These are phyloP conservation scores for Strix uralensis DNA, from an alignment of 2,113 vertebrate genomes.

Conservation along the genomic window DNA sequence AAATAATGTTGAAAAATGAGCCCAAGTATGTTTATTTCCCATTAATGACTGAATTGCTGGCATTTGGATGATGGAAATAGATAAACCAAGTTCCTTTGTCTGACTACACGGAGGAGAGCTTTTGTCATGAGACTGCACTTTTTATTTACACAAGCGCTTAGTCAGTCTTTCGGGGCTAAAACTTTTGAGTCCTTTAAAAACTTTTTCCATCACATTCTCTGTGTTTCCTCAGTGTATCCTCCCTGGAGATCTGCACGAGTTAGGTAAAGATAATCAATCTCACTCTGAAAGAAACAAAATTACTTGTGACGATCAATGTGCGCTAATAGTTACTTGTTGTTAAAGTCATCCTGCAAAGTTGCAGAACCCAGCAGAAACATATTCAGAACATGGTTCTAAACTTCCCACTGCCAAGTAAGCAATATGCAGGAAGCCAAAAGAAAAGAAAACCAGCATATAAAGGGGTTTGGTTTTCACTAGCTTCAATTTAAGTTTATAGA, in stretches of 20 bases:
- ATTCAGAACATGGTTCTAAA: background rate
- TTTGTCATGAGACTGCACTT: background rate
- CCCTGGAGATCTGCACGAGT: background rate
- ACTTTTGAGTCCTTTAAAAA: conserved; percentile 7
- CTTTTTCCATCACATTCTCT: background rate
- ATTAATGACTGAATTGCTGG: background rate
- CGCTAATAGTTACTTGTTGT: background rate
- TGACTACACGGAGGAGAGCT: background rate
- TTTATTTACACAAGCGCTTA: background rate
- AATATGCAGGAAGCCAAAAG: background rate
- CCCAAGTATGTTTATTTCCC: background rate
- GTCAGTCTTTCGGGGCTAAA: background rate
- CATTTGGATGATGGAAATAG: background rate
- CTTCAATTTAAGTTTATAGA: background rate
- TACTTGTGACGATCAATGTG: background rate
- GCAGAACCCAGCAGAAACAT: background rate
- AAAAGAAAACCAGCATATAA: background rate
- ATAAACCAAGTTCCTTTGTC: background rate
- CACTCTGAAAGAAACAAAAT: conserved; percentile 13
- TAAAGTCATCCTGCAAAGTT: background rate
- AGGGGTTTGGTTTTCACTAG: background rate
- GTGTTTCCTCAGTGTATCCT: background rate
- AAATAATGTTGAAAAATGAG: background rate
- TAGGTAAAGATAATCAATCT: conserved; percentile 39
- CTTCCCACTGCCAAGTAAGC: background rate